Evolutionary conservation across 2,113 vertebrate genomes (phyloP), one percentile per base, ranked within the genome.

Genomic region (Rhodinocichla rosea): DNA sequence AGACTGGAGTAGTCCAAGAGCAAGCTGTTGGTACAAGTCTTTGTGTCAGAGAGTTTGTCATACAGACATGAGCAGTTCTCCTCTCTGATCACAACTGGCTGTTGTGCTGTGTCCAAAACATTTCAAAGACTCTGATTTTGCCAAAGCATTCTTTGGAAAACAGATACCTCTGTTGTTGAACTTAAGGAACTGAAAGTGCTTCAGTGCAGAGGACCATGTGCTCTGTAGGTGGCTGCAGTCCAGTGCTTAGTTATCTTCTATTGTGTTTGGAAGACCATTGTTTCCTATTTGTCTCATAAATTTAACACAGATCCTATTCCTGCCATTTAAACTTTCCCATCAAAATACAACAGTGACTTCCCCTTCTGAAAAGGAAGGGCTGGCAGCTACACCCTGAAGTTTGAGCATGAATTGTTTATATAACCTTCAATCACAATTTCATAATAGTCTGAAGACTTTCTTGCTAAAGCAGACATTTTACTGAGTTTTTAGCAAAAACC

Each of bases 271-370:
- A 95, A 94, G 90, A 96, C 90, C 95, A 93, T 87, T 81, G 93
- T 96, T 98, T 97, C 95, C 95, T 96, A 93, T 94, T 96, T 96
- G 95, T 97, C 95, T 95, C 84, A 70, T 95, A 95, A 97, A 95
- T 96, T 92, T 94, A 94, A 94, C 88, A 78, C 63, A 94, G 88
- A 90, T 96, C 87, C 94, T 96, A 96, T 89, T 91, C 94, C 86
- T 97, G 87, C 90, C 90, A 92, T 95, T 96, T 95, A 96, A 89
- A 92, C 82, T 74, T 92, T 94, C 91, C 91, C 94, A 92, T 93
- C 89, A 92, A 91, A 94, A 88, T 97, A 63, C 69, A 92, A 74
- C 93, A 92, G 93, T 52, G 87, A 94, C 94, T 97, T 97, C 96
- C 97, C 94, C 60, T 96, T 49, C 69, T 78, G 82, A 75, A 96